Base-by-base conservation (phyloP, 64 coral and sea anemone species). In the Actinia equina region DNA sequence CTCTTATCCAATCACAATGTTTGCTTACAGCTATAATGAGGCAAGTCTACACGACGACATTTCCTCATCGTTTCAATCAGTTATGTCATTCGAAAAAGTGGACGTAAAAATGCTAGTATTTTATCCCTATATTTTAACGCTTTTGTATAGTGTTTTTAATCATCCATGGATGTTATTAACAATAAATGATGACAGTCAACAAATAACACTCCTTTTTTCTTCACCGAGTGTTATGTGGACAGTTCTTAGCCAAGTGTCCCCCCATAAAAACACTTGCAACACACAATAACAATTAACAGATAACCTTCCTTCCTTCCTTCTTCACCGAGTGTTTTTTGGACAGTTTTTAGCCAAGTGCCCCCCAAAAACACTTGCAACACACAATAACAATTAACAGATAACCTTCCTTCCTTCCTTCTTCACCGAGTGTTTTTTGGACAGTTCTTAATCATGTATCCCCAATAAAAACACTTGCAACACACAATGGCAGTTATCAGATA, bases 391-490 rank as follows among this genome's bases (percentile, higher is more conserved):
- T 18, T 17, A 2, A 59, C 58, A 18, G 14, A 59, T 59, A 17
- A 15, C 58, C 18, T 15, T 18, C 11, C 14, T 60, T 18, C 58
- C 58, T 67, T 22, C 22, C 22, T 22, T 67, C 63, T 67, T 67
- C 20, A 67, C 77, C 44, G 44, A 17, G 77, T 56, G 52, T 84
- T 84, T 22, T 84, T 58, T 10, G 82, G 82, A 56, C 82, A 84
- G 52, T 51, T 51, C 46, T 56, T 84, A 60, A 56, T 56, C 49
- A 85, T 18, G 26, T 85, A 56, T 7, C 83, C 83, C 26, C 82
- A 52, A 60, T 85, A 85, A 57, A 57, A 85, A 44, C 83, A 85
- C 55, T 85, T 85, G 7, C 53, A 25, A 19, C 83, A 85, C 43
- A 85, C 83, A 44, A 85, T 85, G 8, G 62, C 83, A 85, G 58